Evolutionary conservation across 1,140 invertebrate genomes (phyloP).

Genomic region (Trachelipus rathkii): DNA sequence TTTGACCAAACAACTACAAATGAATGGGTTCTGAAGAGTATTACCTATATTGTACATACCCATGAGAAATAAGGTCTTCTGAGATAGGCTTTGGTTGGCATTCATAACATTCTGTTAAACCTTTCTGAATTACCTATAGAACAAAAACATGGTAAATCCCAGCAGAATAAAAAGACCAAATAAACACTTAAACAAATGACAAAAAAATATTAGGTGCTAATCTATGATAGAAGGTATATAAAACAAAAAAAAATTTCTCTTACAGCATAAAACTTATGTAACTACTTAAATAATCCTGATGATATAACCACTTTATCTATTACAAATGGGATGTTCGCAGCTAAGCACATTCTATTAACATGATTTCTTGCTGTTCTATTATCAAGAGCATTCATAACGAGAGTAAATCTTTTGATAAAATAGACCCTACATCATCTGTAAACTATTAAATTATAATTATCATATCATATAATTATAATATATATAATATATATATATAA

Average conservation of each 20-base stretch:
- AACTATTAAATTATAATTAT: too few relatives aligned
- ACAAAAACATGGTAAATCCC: background rate
- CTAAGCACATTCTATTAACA: slow-evolving; percentile 97
- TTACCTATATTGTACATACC: slow-evolving; percentile 99
- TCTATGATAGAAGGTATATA: too few relatives aligned
- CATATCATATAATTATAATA: too few relatives aligned
- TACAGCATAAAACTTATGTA: too few relatives aligned
- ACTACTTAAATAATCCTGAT: slow-evolving; percentile 89
- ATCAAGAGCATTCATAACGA: slow-evolving; percentile 96
- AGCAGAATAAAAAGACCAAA: background rate
- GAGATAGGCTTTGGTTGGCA: slow-evolving; percentile 85
- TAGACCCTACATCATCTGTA: slow-evolving; percentile 81
- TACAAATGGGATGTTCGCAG: slow-evolving; percentile 84
- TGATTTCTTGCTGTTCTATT: slow-evolving; percentile 94
- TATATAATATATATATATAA: too few relatives aligned
- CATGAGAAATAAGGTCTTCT: slow-evolving; percentile 92
- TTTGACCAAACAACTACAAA: slow-evolving; percentile 99
- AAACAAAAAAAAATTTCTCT: background rate
- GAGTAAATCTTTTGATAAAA: slow-evolving; percentile 88
- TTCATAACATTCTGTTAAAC: slow-evolving; percentile 92
- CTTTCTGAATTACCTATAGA: slow-evolving; percentile 77
- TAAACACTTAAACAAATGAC: background rate
- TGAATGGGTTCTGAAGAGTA: slow-evolving; percentile 99
- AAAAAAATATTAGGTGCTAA: too few relatives aligned
- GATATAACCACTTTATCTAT: slow-evolving; percentile 98